Conservation (phyloP, 2,113 vertebrate genomes). For the Syrrhaptes paradoxus region DNA sequence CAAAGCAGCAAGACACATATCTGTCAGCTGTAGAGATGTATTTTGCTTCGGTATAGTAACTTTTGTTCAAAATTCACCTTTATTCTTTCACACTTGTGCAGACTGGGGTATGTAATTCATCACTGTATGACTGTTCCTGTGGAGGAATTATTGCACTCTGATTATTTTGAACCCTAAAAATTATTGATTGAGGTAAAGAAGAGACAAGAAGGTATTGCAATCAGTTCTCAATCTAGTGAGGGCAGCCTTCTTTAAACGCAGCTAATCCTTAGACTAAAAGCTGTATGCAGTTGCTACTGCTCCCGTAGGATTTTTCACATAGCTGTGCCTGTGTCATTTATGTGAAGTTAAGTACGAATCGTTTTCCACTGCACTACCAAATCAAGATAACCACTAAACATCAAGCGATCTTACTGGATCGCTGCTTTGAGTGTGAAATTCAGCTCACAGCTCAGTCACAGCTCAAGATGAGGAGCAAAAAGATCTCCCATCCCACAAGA, state of each 20-base stretch:
- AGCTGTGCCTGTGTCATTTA: neutral
- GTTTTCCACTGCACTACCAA: neutral
- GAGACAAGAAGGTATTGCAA: conserved; percentile 14
- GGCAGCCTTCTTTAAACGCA: conserved; percentile 12
- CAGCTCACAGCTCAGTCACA: neutral
- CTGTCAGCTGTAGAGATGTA: neutral
- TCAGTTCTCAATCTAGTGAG: conserved; percentile 26
- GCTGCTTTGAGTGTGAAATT: neutral
- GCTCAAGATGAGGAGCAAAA: neutral
- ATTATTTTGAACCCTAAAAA: conserved; percentile 47
- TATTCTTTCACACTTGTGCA: neutral
- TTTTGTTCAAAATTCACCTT: neutral
- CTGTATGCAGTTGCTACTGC: neutral
- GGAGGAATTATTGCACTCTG: conserved; percentile 24
- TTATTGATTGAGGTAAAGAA: conserved; percentile 51
- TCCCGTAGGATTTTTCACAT: neutral
- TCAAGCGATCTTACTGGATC: neutral
- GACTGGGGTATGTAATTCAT: neutral
- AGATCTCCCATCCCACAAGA: neutral
- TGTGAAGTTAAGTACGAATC: neutral
- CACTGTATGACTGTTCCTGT: neutral
- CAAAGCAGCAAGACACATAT: neutral
- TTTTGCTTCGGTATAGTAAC: neutral
- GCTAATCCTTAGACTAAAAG: conserved; percentile 37
- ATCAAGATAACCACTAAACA: conserved; percentile 44